Evolutionary conservation across 1,140 invertebrate species (phyloP).

Genomic region (Drosophila malerkotliana): DNA sequence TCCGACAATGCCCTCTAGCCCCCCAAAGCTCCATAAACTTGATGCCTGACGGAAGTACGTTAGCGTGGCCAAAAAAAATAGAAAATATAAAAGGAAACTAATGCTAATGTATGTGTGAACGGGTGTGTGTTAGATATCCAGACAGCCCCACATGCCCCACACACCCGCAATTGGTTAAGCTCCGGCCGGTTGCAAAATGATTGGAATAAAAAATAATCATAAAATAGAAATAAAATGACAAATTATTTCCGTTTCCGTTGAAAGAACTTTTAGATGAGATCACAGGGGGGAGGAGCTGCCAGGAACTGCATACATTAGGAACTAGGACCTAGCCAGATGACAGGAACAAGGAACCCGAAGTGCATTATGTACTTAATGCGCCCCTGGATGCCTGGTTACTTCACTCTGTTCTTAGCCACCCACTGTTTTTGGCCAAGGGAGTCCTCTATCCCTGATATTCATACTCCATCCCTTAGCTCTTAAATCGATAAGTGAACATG

Average conservation of each 20-base stretch:
- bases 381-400: conserved; percentile 8
- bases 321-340: neutral
- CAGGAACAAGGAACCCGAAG: conserved; percentile 17
- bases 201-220: conserved; percentile 57
- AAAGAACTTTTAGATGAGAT: conserved; percentile 23
- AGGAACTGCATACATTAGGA: neutral
- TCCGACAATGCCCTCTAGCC: neutral
- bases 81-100: conserved; percentile 7
- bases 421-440: neutral
- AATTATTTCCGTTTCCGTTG: conserved; percentile 69
- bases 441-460: conserved; percentile 4
- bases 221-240: conserved; percentile 70
- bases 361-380: conserved; percentile 36
- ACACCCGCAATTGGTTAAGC: conserved; percentile 3
- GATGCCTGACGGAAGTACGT: conserved; percentile 46
- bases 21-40: neutral
- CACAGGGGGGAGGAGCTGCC: neutral
- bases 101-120: conserved; percentile 61
- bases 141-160: neutral
- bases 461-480: neutral
- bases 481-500: conserved; percentile 40
- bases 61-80: conserved; percentile 32
- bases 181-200: conserved; percentile 25
- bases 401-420: neutral
- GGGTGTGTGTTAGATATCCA: neutral